Base-by-base conservation (phyloP, 1,140 invertebrate genomes). In the Orchestia grillus region DNA sequence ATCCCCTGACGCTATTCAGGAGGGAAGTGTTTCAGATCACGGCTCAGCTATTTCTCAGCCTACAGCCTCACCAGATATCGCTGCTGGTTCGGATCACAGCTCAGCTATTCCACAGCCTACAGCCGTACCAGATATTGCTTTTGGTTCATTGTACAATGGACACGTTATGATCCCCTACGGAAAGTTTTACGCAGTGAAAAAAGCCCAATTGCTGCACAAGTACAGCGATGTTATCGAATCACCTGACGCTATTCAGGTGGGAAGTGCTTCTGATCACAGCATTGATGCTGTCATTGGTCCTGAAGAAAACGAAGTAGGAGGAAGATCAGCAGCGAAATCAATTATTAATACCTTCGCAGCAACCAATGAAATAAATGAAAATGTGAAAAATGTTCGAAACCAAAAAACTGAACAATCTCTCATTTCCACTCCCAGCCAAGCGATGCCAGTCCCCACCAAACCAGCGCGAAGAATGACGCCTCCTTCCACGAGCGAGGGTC, bases 181-280 rank as follows among this genome's bases (percentile, higher is more conserved):
- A 77, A 36, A 77, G 19, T 15, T 28, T 11, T 44, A 94, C 40
- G 44, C 44, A 44, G 92, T 47, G 44, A 47, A 45, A 45, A 94
- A 94, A 47, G 92, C 92, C 8, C 92, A 44, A 19, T n/a, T 94
- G 44, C 36, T 94, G 36, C 41, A 94, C 44, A 94, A 94, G 47
- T 94, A 8, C 4, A 94, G 92, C 15, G 92, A 94, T n/a, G 92
- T 94, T 45, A 94, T 94, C 41, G 92, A 94, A 44, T 45, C 43
- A 0, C 92, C 92, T 0, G 92, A 94, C 40, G 92, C 92, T 94
- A 45, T 28, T 45, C 92, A 11, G 1, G 44, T 44, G 0, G 92
- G 15, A 42, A 90, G 41, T 42, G 41, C 42, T 42, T 42, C 88
- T 90, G 88, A 90, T 90, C 88, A 90, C 43, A 41, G 43, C 42